Base-by-base conservation (phyloP, 2,113 vertebrate species). In the Sialia sialis region DNA sequence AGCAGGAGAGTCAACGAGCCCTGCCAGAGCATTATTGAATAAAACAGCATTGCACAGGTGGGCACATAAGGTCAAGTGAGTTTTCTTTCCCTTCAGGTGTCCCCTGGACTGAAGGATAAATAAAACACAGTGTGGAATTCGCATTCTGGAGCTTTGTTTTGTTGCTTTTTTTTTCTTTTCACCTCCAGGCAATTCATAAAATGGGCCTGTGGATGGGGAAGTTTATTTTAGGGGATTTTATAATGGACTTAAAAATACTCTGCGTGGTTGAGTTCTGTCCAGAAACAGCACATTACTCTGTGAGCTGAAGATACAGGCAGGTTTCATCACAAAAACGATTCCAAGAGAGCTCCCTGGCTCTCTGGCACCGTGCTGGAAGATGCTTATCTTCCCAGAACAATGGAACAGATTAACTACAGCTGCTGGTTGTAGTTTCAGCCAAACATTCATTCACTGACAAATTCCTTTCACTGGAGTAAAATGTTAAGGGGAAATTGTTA, bases 221-320 rank as follows among this genome's bases (percentile, higher is more conserved):
- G 51, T 93, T 95, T 95, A 90, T 94, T 94, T 93, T 51, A 76
- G 43, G 32, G 30, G 67, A 88, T 70, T 95, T 94, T 94, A 85
- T 73, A 77, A 90, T 13, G 76, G 67, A 58, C 67, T 83, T 80
- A 43, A 82, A 93, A 95, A 95, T 94, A 94, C 87, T 73, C 86
- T 73, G 29, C 44, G 4, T 90, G 56, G 72, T 94, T 94, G 93
- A 93, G 59, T 86, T 88, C 27, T 38, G 25, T 93, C 93, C 91
- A 93, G 85, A 74, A 94, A 85, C 46, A 83, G 84, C 78, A 83
- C 82, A 64, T 95, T 91, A 73, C 63, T 69, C 67, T 25, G 4
- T 69, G 58, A 60, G 70, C 87, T 85, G 70, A 80, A 96, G 91
- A 93, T 80, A 69, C 0, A 74, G 59, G 55, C 90, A 93, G 70